Evolutionary conservation across 2,113 vertebrate species (phyloP).

Genomic region (Lepisosteus oculatus): DNA sequence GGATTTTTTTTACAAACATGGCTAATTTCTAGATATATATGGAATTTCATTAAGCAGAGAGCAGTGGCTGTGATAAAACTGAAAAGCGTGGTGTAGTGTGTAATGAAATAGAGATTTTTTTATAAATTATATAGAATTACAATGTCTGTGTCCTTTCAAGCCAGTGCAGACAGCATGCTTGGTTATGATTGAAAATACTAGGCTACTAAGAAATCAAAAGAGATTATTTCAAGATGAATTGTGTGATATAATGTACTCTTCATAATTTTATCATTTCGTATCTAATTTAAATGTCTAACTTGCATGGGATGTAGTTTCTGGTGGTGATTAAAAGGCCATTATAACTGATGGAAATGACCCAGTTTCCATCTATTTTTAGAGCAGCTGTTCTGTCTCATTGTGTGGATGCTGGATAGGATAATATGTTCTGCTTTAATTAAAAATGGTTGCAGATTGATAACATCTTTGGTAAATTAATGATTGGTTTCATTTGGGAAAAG

Average conservation of each 20-base stretch:
- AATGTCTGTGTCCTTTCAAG: too few species aligned
- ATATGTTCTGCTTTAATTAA: conserved; percentile 32
- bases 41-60: too few species aligned
- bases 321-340: conserved; percentile 35
- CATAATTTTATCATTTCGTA: background rate
- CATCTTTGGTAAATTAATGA: conserved; percentile 18
- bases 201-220: background rate
- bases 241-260: background rate
- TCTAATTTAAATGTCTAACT: background rate
- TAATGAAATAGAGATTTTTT: too few species aligned
- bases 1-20: too few species aligned
- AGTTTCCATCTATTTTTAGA: conserved; percentile 37
- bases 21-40: too few species aligned
- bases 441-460: conserved; percentile 17
- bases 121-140: too few species aligned
- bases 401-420: conserved; percentile 20
- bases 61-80: too few species aligned
- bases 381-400: conserved; percentile 21
- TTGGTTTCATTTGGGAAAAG: too few species aligned
- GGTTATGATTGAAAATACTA: background rate
- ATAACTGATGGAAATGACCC: conserved; percentile 29
- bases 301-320: conserved; percentile 6
- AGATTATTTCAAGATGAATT: background rate
- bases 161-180: too few species aligned
- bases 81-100: too few species aligned